Evolutionary conservation across 2,113 vertebrate species (phyloP).

Genomic region (Chaenocephalus aceratus): DNA sequence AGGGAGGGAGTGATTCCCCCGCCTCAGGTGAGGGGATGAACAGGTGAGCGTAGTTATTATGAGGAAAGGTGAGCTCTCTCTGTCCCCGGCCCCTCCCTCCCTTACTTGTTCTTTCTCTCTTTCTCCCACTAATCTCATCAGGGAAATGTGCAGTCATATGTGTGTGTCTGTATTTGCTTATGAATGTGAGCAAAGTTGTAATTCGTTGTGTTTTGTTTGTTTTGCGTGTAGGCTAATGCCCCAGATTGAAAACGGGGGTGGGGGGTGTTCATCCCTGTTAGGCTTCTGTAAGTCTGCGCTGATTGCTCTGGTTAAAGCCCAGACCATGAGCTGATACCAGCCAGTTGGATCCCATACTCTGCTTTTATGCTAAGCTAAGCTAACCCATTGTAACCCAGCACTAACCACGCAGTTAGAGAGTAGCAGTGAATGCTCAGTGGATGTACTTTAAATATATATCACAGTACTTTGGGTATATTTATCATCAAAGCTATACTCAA

Average conservation of each 20-base stretch:
- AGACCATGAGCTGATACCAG: not conserved
- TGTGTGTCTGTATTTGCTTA: slow-evolving; percentile 40
- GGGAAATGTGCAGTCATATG: slow-evolving; percentile 42
- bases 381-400: not conserved
- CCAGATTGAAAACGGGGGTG: slow-evolving; percentile 4
- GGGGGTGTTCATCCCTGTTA: slow-evolving; percentile 17
- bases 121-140: slow-evolving; percentile 63
- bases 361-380: too few relatives aligned
- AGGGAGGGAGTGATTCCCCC: slow-evolving; percentile 63
- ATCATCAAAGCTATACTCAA: not conserved
- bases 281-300: slow-evolving; percentile 25
- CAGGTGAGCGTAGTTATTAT: slow-evolving; percentile 84
- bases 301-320: slow-evolving; percentile 18
- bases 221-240: slow-evolving; percentile 12
- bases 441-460: not conserved
- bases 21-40: slow-evolving; percentile 85
- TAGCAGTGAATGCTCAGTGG: not conserved
- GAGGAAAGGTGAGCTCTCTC: slow-evolving; percentile 82
- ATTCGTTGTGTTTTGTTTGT: slow-evolving; percentile 46
- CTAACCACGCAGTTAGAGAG: not conserved
- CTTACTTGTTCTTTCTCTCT: slow-evolving; percentile 34
- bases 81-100: slow-evolving; percentile 60
- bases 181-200: slow-evolving; percentile 42
- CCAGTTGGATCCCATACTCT: not conserved
- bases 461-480: not conserved